Conservation (phyloP, 2,888 invertebrate species). For the Xestia c-nigrum region DNA sequence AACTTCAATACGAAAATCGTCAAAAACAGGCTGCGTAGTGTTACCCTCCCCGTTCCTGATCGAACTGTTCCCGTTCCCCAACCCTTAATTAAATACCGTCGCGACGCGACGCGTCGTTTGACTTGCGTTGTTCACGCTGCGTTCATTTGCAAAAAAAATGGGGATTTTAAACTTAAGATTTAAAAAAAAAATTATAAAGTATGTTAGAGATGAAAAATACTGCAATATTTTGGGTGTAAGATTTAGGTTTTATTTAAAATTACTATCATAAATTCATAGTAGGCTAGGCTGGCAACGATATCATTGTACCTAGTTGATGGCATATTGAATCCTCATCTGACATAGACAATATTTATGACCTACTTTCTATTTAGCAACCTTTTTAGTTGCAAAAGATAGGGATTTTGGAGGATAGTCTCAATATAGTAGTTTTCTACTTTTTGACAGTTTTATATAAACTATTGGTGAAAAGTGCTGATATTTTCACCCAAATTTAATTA, state of each 20-base stretch:
- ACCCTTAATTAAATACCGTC: not conserved
- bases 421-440: not conserved
- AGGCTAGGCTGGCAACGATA: not conserved
- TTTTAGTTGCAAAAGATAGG: not conserved
- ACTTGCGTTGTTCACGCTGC: slow-evolving; percentile 10
- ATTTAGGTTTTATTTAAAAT: not conserved
- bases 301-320: not conserved
- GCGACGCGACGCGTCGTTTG: not conserved
- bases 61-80: not conserved
- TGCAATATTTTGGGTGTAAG: too few species aligned
- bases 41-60: not conserved
- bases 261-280: not conserved
- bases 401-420: not conserved
- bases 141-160: not conserved
- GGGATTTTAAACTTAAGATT: not conserved
- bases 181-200: too few species aligned
- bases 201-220: not conserved
- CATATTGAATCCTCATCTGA: not conserved
- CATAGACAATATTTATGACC: not conserved
- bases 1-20: not conserved
- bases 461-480: not conserved
- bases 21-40: not conserved
- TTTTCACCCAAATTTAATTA: not conserved
- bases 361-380: not conserved
- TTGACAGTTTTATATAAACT: not conserved